Base-by-base conservation (phyloP, 1,140 invertebrate species). In the Campoletis sonorensis region DNA sequence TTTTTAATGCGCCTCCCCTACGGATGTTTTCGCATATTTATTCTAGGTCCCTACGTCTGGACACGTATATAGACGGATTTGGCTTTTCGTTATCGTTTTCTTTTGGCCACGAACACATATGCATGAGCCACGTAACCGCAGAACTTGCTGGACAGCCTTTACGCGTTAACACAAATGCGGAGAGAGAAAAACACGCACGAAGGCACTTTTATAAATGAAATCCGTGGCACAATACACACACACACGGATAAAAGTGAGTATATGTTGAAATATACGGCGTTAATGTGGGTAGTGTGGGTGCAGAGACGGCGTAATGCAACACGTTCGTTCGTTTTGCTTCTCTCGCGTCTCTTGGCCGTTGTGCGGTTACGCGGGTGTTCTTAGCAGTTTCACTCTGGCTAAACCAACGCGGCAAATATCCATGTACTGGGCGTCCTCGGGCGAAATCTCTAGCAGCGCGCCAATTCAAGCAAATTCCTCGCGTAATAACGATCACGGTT, bases 341-440 rank as follows among this genome's bases (percentile, higher is more conserved):
- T 70, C 67, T 49, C 15, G 26, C 13, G 27, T 37, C 30, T 18
- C 67, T 18, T 30, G 67, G 67, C 13, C 27, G 67, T 70, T 33
- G n/a, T 58, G 51, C 58, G 61, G 58, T 72, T 67, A 79, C 54
- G 61, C 51, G 71, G 78, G 54, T 71, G 72, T 67, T 79, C 37
- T 79, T 61, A 79, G 67, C 72, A 72, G 54, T 76, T 23, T 54
- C 70, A 79, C 81, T 79, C 81, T 49, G 77, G 71, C 68, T 27
- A 64, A 61, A 64, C 49, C 33, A 51, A 33, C 58, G n/a, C 77
- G 54, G 72, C 79, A 67, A 54, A 79, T 58, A 79, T 80, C 72
- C 51, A n/a, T n/a, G n/a, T n/a, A 80, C 72, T 61, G 54, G 49
- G 58, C 68, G 79, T 80, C 72, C 70, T 80, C 79, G 70, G 27